These are phyloP conservation scores for Peromyscus leucopus DNA, from an alignment of 2,113 vertebrate species.

Conservation along the genomic window DNA sequence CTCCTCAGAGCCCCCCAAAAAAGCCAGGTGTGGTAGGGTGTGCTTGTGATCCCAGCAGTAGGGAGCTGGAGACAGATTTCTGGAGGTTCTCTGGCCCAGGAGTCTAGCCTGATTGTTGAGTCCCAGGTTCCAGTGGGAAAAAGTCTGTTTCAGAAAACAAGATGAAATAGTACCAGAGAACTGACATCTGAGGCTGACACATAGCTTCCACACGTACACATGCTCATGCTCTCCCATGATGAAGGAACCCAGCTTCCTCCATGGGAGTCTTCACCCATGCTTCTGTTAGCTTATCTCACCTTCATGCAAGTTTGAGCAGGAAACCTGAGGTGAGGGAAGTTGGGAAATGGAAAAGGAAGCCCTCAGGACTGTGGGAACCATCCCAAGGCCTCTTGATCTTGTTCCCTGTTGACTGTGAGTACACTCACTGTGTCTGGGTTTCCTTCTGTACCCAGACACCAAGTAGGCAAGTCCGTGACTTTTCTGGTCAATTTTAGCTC, in stretches of 20 bases:
- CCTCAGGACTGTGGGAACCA: not conserved
- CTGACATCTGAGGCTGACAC: not conserved
- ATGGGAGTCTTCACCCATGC: rapidly evolving
- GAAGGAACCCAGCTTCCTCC: not conserved
- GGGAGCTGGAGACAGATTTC: not conserved
- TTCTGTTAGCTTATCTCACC: rapidly evolving
- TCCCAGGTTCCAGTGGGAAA: not conserved
- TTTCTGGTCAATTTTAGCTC: constrained; percentile 29
- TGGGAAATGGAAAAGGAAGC: not conserved
- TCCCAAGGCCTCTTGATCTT: not conserved
- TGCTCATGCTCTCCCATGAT: not conserved
- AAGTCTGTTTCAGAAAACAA: not conserved
- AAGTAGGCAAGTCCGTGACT: not conserved
- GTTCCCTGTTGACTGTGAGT: not conserved
- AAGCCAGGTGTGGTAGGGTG: not conserved
- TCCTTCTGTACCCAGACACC: not conserved
- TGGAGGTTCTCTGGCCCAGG: not conserved
- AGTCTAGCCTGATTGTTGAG: not conserved
- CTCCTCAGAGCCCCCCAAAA: not conserved
- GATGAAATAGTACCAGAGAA: not conserved
- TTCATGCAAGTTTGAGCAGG: not conserved
- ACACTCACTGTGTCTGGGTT: not conserved
- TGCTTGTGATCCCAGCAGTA: not conserved
- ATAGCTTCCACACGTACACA: too few species aligned
- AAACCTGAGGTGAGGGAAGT: not conserved